These are phyloP conservation scores for Bos javanicus DNA, from an alignment of 2,113 vertebrate species.

Conservation along the genomic window DNA sequence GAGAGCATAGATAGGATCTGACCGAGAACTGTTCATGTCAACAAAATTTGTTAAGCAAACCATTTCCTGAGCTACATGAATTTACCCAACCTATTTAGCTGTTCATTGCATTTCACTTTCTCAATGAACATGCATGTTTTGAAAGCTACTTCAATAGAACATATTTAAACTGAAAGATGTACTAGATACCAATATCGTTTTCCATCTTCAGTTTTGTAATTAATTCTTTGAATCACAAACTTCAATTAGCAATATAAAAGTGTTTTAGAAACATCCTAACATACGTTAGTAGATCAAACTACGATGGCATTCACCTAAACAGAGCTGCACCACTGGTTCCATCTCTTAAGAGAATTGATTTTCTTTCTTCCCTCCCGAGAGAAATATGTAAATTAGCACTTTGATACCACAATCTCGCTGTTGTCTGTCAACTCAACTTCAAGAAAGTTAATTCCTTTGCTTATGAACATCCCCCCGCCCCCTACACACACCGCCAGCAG, in stretches of 20 bases:
- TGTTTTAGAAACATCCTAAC: conserved; percentile 36
- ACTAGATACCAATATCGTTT: neutral
- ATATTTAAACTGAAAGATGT: neutral
- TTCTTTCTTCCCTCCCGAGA: conserved; percentile 54
- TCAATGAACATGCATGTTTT: conserved; percentile 18
- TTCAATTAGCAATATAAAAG: conserved; percentile 41
- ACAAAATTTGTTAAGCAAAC: conserved; percentile 4
- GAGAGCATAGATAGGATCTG: neutral
- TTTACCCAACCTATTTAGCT: neutral
- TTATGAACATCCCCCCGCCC: neutral
- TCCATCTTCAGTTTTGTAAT: conserved; percentile 42
- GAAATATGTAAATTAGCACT: conserved; percentile 67
- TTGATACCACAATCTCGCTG: conserved; percentile 51
- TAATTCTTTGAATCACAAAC: conserved; percentile 40
- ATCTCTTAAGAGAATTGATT: conserved; percentile 60
- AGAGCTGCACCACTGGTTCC: conserved; percentile 3
- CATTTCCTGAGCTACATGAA: neutral
- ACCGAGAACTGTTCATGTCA: neutral
- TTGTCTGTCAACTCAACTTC: conserved; percentile 58
- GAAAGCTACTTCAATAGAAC: conserved; percentile 3
- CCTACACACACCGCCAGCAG: neutral
- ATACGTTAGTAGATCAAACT: conserved; percentile 46
- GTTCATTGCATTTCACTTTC: conserved; percentile 25
- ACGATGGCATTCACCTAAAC: conserved; percentile 38
- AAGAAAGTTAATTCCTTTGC: conserved; percentile 58